Conservation (phyloP, 2,113 vertebrate species). For the Melanerpes formicivorus region DNA sequence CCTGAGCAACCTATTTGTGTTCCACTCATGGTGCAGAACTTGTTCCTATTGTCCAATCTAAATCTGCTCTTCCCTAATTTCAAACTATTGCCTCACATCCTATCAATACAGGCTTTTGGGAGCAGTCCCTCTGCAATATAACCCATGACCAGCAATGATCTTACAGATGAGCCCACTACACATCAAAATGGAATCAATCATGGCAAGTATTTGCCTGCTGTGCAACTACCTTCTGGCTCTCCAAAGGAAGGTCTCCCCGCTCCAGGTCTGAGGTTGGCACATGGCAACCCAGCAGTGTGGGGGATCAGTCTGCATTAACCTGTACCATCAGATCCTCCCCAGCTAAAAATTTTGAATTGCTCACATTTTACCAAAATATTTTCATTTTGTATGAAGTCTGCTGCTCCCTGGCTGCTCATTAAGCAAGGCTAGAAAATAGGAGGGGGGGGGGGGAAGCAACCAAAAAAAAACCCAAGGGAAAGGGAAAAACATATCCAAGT, state of each 20-base stretch:
- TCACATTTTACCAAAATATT: not conserved
- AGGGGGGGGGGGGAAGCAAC: not conserved
- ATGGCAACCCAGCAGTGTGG: not conserved
- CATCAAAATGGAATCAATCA: not conserved
- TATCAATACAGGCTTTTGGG: no score
- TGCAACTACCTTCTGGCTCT: not conserved
- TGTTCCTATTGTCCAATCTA: no score
- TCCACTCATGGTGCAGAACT: no score
- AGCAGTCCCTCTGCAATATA: not conserved
- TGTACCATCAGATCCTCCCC: not conserved
- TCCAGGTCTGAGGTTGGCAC: not conserved
- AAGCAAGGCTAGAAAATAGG: not conserved
- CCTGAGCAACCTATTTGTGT: no score
- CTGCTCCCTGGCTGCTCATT: not conserved
- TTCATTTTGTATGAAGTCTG: not conserved
- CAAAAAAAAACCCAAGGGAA: no score
- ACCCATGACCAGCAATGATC: not conserved
- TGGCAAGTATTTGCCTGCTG: not conserved
- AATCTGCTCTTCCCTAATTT: no score
- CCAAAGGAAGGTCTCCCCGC: accelerated
- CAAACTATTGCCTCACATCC: no score
- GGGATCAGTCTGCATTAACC: not conserved
- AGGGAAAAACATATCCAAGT: not conserved
- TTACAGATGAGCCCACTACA: not conserved
- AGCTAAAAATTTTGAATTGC: not conserved